Base-by-base conservation (phyloP, 2,888 invertebrate species). In the Physocephala rufipes region DNA sequence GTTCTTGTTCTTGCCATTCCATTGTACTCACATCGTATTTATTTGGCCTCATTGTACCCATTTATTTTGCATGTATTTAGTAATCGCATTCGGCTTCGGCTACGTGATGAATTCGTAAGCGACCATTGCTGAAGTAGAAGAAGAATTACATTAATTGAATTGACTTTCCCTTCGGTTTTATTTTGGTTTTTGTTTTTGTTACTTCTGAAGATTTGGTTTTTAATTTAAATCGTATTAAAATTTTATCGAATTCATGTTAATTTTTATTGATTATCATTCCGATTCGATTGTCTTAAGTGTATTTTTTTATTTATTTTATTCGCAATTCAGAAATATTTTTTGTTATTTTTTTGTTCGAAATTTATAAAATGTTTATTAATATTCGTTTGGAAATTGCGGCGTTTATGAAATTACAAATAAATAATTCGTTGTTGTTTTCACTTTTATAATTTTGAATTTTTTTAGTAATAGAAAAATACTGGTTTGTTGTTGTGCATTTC, bases 21-120 rank as follows among this genome's bases (percentile, higher is more conserved):
- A 9, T 63, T 19, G 53, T 85, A 86, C 86, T 86, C 82, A 86
- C 86, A 86, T 86, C 86, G 86, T 86, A 86, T 86, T 86, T 86
- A 86, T 86, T 86, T 86, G 86, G 86, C 86, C 86, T 86, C 86
- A 86, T 86, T 86, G 86, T 86, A 86, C 86, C 86, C 86, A 85
- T 86, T 86, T 86, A 86, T 86, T 86, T 86, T 85, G 85, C 85
- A 85, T 86, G 84, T 85, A 85, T 81, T 81, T 83, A 82, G 79
- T 83, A 84, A 84, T 85, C 84, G 86, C 86, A 86, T 86, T 85
- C 86, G 86, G 85, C 85, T 86, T 85, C 86, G 86, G 85, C 85
- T 86, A 85, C 84, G 85, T 82, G 84, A 77, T 81, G 76, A 75
- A 77, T 79, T 80, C 79, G 79, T 81, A 80, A 80, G 80, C 83